Evolutionary conservation across 37 sponge, comb jelly and placozoan genomes (phyloP), one percentile per base, ranked within the genome.

Genomic region (Agelas oroides): DNA sequence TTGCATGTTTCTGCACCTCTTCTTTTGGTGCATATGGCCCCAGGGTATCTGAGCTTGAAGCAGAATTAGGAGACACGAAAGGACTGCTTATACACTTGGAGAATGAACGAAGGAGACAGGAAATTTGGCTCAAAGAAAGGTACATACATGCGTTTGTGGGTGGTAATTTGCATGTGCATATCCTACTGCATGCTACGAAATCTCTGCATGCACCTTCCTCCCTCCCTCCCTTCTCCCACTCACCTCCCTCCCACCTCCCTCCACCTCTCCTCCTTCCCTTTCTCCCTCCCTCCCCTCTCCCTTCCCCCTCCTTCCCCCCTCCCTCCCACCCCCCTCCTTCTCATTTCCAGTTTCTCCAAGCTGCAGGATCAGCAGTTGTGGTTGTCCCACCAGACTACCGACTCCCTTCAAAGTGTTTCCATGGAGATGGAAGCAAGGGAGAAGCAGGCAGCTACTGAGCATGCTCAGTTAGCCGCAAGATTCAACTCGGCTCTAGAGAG

Each of bases 41-140:
- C 46, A 46, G 46, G 46, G 46, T 46, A 8, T 46, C 46, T 67
- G 69, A 67, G 69, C 2, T 67, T 2, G 28, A 32, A 30, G 34
- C 30, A 33, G 69, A 31, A 34, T 31, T 67, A 5, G 30, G 2
- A 6, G 28, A 32, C 1, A 5, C 2, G 33, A 67, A 32, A 12
- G 69, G 34, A 33, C 31, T 32, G 30, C 33, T 67, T 27, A 2
- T 2, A 5, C 69, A 67, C 33, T 33, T 67, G 35, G 69, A 67
- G 34, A 32, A 3, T 27, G 34, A 67, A 31, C n/a, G 69, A 18
- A 67, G 8, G 19, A 67, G 34, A 33, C 69, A 67, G 35, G 69
- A 67, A 30, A 31, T 67, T 5, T 67, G 69, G 69, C 35, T 67
- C 12, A 67, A 67, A 34, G 69, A 67, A 31, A 67, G 69, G 69